These are phyloP conservation scores for Eristalis pertinax DNA, from an alignment of 2,888 invertebrate genomes.

Conservation along the genomic window DNA sequence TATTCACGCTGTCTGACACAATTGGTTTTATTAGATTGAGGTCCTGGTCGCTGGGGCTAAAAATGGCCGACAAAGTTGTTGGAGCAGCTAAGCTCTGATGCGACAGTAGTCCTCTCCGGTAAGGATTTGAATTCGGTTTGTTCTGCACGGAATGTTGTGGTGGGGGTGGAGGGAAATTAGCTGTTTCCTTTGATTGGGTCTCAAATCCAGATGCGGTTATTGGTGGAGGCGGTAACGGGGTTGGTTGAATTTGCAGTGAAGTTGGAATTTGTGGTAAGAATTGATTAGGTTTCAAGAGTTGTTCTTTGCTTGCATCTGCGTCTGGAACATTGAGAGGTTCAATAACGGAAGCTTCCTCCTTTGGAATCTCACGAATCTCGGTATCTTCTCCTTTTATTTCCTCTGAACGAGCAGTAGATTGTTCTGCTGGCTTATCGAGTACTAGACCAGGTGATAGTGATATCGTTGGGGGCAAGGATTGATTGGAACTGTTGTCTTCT, in stretches of 20 bases:
- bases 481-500: neutral
- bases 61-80: slow-evolving; percentile 38
- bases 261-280: slow-evolving; percentile 30
- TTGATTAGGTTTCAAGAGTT: neutral
- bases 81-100: slow-evolving; percentile 29
- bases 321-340: neutral
- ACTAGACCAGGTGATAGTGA: neutral
- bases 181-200: slow-evolving; percentile 48
- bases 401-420: neutral
- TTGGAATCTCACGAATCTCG: neutral
- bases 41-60: slow-evolving; percentile 39
- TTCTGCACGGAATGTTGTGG: slow-evolving; percentile 55
- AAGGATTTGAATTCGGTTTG: slow-evolving; percentile 45
- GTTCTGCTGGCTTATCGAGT: neutral
- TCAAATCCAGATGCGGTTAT: slow-evolving; percentile 6
- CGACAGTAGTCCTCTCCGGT: slow-evolving; percentile 47
- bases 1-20: neutral
- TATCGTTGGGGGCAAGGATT: neutral
- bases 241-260: slow-evolving; percentile 7
- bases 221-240: slow-evolving; percentile 52
- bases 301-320: neutral
- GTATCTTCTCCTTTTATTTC: neutral
- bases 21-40: slow-evolving; percentile 25
- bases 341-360: neutral
- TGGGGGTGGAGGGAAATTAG: slow-evolving; percentile 66